phyloP scores from a whole-genome alignment of 1,140 invertebrate genomes.

The Achatina immaculata region DNA sequence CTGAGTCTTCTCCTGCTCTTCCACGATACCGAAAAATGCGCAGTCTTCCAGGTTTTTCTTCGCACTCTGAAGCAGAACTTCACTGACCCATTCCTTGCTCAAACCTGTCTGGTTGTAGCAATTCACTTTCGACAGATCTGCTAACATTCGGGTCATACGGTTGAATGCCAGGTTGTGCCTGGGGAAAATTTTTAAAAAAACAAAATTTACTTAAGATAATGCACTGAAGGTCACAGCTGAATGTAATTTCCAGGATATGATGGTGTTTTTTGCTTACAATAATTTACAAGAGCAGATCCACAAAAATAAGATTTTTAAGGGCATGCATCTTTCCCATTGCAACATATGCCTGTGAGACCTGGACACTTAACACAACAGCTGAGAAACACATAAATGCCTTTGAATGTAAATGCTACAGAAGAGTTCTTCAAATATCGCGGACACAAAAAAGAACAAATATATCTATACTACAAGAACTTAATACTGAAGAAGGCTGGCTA shows the following conservation, averaged over 20 bases:
- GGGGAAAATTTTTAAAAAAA: conserved; percentile 17
- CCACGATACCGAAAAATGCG: conserved; percentile 97
- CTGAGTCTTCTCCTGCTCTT: conserved; percentile 92
- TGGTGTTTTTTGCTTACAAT: not conserved
- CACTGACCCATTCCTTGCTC: conserved; percentile 76
- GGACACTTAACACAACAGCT: too few species aligned
- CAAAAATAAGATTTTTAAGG: too few species aligned
- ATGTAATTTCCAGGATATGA: not conserved
- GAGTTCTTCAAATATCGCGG: too few species aligned
- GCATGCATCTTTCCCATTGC: too few species aligned
- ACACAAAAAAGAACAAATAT: too few species aligned
- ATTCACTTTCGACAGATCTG: conserved; percentile 87
- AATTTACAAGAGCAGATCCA: not conserved
- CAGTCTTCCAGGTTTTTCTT: conserved; percentile 94
- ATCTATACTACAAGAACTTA: too few species aligned
- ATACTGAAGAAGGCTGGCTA: too few species aligned
- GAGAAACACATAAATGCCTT: too few species aligned
- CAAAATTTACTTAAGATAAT: not conserved
- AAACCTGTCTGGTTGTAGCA: conserved; percentile 92
- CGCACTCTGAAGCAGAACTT: conserved; percentile 90
- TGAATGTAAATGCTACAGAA: too few species aligned
- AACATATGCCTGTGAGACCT: too few species aligned
- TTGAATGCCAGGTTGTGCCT: conserved; percentile 94
- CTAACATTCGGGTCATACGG: conserved; percentile 96
- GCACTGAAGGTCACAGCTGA: not conserved